phyloP scores from a whole-genome alignment of 2,113 vertebrate species.

The Laticauda colubrina region DNA sequence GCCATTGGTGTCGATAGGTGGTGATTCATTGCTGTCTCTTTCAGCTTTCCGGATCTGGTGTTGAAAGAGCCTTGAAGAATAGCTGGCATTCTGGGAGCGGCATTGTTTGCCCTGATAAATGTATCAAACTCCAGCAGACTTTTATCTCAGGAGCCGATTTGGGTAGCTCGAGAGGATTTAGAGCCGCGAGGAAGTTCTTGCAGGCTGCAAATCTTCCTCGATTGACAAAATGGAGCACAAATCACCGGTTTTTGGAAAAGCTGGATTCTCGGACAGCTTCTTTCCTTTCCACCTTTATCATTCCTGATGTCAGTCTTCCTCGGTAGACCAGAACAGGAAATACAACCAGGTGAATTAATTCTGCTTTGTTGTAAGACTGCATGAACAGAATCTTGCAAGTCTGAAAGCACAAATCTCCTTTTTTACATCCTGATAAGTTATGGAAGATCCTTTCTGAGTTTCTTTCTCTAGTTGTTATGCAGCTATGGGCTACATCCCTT shows the following conservation, averaged over 20 bases:
- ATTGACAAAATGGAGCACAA: conserved; percentile 68
- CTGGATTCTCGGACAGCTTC: conserved; percentile 39
- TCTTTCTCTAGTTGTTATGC: not conserved
- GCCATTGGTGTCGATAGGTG: conserved; percentile 34
- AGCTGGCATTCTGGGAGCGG: conserved; percentile 35
- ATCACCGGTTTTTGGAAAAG: conserved; percentile 58
- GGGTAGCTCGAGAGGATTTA: conserved; percentile 66
- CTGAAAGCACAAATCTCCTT: not conserved
- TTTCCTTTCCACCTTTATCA: not conserved
- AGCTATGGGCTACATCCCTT: too few relatives aligned
- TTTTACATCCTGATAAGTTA: not conserved
- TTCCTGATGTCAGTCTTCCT: not conserved
- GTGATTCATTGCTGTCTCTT: conserved; percentile 43
- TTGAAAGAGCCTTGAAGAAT: conserved; percentile 45
- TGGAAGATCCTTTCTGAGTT: not conserved
- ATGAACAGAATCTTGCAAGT: not conserved
- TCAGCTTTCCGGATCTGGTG: conserved; percentile 22
- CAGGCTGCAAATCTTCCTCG: conserved; percentile 65
- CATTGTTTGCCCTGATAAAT: conserved; percentile 62
- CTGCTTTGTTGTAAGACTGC: not conserved
- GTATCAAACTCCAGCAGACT: conserved; percentile 40
- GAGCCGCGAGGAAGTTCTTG: conserved; percentile 71
- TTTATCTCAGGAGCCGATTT: conserved; percentile 70
- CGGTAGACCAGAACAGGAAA: not conserved
- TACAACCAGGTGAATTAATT: not conserved